Evolutionary conservation across 2,888 invertebrate species (phyloP), one percentile per base, ranked within the genome.

Genomic region (Diaprepes abbreviatus): DNA sequence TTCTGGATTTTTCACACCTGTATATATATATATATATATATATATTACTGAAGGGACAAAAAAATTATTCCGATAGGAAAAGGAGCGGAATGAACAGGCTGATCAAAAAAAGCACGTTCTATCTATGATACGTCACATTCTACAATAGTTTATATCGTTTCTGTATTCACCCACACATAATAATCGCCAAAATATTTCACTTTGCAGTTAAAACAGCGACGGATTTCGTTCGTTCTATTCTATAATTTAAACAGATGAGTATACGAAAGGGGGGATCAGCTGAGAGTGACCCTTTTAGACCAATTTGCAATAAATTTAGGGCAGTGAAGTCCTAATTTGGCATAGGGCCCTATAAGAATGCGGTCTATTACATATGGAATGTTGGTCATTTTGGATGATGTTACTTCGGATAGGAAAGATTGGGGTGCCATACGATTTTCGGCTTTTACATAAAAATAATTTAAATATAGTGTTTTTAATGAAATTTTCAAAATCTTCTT

Each of bases 351-450:
- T 36, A 63, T 71, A 71, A 71, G 71, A 71, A 71, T 71, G 66
- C 58, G 43, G 58, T 58, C 66, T 63, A 71, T 71, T 71, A 71
- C 66, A 67, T 62, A 63, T 71, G 71, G 66, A 71, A 71, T 71
- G 58, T 60, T 5, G 66, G 48, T 64, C 36, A 48, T 66, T 48
- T 48, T 4, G n/a, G 16, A 24, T 55, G 24, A 31, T 64, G 64
- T 33, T 55, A 45, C 43, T 33, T 33, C 10, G 38, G 9, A 52
- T 52, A 14, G 38, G 16, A 12, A 4, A 24, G 38, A 38, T 36
- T 55, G 19, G 6, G 19, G 14, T n/a, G 9, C 10, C 35, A 12
- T n/a, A 35, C 2, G 35, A 1, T 35, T 35, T 35, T n/a, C 3
- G 28, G 28, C 28, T 28, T 28, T 10, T 33, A 33, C 5, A 24